Base-by-base conservation (phyloP, 2,888 invertebrate genomes). In the Ceraclea dissimilis region DNA sequence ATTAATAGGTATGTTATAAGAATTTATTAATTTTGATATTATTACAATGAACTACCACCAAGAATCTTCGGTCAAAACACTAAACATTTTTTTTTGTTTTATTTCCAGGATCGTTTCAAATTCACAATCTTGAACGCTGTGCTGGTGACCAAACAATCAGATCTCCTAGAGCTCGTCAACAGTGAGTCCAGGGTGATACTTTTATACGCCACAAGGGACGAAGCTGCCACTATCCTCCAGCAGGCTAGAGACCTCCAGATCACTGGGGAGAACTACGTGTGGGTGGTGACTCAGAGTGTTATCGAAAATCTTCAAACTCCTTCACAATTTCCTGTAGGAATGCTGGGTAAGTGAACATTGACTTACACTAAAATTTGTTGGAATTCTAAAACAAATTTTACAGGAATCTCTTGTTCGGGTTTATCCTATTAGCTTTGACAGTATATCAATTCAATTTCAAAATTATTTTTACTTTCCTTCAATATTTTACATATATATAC, bases 221-320 rank as follows among this genome's bases (percentile, higher is more conserved):
- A 94, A 72, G 93, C 93, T 19, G 86, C 85, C 59, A 83, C 84
- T 66, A 93, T 94, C 63, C 76, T 95, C 65, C 79, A 81, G 31
- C 84, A 84, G 26, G 92, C 92, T 2, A 79, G 83, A 56, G 84
- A 86, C 65, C 78, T 84, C 64, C 87, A 88, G 64, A 83, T 93
- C 60, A 90, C 89, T 2, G 90, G 90, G 8, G 93, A 93, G 72
- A 93, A 93, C 71, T 95, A 94, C 72, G 91, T 96, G 10, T 96
- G 96, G 96, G 93, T 96, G 57, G 95, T 93, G 18, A 94, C 94
- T 51, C 95, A 96, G 71, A 92, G 91, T 68, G 93, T 93, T 63
- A 89, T 94, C 58, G 90, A 90, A 66, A 88, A 88, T 64, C 80
- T 84, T 67, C 86, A 89, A 66, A 83, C 84, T 8, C 82, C 84